Evolutionary conservation across 1,140 invertebrate species (phyloP).

Genomic region (Drosophila lini): DNA sequence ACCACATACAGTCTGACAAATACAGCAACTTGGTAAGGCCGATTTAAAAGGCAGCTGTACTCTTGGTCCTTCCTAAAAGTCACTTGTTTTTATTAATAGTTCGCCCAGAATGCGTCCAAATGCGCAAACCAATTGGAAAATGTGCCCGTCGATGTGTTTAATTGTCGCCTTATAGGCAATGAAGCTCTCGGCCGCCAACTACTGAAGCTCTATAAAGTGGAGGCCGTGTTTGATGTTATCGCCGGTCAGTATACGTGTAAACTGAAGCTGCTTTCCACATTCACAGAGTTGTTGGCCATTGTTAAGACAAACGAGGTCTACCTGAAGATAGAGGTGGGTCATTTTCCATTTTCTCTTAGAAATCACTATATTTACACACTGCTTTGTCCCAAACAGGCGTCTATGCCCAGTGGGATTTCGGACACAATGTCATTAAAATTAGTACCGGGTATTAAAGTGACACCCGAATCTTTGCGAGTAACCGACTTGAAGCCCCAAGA

Average conservation of each 20-base stretch:
- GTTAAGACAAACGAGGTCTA: conserved; percentile 72
- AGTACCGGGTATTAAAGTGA: conserved; percentile 77
- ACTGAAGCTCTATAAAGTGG: conserved; percentile 70
- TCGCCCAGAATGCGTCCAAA: conserved; percentile 71
- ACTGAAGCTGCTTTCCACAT: conserved; percentile 57
- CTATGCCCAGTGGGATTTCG: conserved; percentile 66
- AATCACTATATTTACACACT: conserved; percentile 6
- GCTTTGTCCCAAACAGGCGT: conserved; percentile 48
- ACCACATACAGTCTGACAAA: conserved; percentile 82
- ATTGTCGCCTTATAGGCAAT: conserved; percentile 69
- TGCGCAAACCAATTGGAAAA: conserved; percentile 61
- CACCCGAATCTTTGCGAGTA: conserved; percentile 53
- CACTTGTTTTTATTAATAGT: conserved; percentile 31
- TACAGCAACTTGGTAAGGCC: conserved; percentile 75
- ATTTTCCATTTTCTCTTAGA: neutral
- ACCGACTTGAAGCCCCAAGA: conserved; percentile 72
- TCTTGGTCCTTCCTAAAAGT: neutral
- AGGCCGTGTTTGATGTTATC: conserved; percentile 64
- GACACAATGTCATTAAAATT: conserved; percentile 80
- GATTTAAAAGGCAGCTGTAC: neutral
- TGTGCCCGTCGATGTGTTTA: conserved; percentile 59
- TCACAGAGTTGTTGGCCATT: conserved; percentile 67
- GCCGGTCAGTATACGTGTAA: conserved; percentile 70
- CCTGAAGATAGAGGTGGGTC: conserved; percentile 72
- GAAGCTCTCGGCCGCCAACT: conserved; percentile 58